These are phyloP conservation scores for Gopherus evgoodei DNA, from an alignment of 2,113 vertebrate genomes.

Conservation along the genomic window DNA sequence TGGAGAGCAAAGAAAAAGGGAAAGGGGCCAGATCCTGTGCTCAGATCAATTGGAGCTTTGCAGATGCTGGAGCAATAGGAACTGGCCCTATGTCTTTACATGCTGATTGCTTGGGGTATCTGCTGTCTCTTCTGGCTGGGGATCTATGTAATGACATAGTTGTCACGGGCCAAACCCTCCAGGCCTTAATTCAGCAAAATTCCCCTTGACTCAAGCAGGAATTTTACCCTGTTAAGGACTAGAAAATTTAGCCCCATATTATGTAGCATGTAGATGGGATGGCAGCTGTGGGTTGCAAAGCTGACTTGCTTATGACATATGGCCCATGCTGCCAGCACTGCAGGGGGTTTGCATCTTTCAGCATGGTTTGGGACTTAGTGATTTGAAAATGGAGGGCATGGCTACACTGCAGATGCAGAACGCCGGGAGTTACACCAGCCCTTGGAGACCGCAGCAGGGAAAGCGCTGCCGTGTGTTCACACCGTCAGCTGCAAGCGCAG, in stretches of 20 bases:
- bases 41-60: not conserved
- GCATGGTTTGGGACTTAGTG: not conserved
- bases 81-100: not conserved
- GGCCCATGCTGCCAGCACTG: not conserved
- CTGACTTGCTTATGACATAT: not conserved
- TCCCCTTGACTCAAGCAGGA: not conserved
- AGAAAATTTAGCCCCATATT: not conserved
- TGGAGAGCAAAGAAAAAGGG: not conserved
- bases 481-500: too few species aligned
- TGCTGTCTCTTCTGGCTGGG: not conserved
- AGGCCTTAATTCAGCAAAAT: not conserved
- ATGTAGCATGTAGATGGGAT: not conserved
- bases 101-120: not conserved
- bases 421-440: too few species aligned
- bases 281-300: not conserved
- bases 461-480: too few species aligned
- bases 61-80: rapidly evolving
- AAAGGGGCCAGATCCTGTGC: rapidly evolving
- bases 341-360: not conserved
- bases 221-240: not conserved
- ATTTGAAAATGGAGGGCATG: not conserved
- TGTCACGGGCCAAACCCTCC: not conserved
- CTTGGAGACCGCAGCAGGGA: too few species aligned
- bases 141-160: not conserved
- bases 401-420: too few species aligned